Evolutionary conservation across 2,888 invertebrate species (phyloP).

Genomic region (Odontomyia ornata): DNA sequence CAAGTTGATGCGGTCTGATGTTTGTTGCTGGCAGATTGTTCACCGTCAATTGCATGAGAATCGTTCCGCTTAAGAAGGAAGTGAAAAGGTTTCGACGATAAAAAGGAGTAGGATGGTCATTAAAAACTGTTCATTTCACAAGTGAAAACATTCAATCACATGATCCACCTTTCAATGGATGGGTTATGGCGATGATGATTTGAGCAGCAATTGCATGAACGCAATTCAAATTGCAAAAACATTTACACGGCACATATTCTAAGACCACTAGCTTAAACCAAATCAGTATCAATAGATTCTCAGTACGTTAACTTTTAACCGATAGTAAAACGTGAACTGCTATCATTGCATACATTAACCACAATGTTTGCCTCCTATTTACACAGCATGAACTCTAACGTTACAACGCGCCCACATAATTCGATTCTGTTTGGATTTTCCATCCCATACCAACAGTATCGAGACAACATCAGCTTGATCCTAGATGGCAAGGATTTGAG

Average conservation of each 20-base stretch:
- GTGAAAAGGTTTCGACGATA: background rate
- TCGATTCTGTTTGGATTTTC: background rate
- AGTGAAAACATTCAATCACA: background rate
- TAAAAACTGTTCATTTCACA: too few species aligned
- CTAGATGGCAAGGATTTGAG: background rate
- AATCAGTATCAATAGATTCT: too few species aligned
- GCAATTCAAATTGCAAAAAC: too few species aligned
- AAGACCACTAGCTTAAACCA: too few species aligned
- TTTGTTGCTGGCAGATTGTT: background rate
- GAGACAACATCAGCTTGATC: background rate
- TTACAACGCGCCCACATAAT: background rate
- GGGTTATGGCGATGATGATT: too few species aligned
- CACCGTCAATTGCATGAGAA: too few species aligned
- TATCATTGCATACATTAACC: background rate
- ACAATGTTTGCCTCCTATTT: conserved; percentile 1
- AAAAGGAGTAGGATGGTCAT: too few species aligned
- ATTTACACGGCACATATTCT: too few species aligned
- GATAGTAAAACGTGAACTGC: background rate
- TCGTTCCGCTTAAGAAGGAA: background rate
- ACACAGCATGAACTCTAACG: background rate
- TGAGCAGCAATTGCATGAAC: too few species aligned
- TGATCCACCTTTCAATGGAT: too few species aligned
- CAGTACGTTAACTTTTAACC: background rate
- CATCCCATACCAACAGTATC: background rate
- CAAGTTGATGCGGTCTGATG: too few species aligned